These are phyloP conservation scores for Microplitis demolitor DNA, from an alignment of 1,140 invertebrate species.

Conservation along the genomic window DNA sequence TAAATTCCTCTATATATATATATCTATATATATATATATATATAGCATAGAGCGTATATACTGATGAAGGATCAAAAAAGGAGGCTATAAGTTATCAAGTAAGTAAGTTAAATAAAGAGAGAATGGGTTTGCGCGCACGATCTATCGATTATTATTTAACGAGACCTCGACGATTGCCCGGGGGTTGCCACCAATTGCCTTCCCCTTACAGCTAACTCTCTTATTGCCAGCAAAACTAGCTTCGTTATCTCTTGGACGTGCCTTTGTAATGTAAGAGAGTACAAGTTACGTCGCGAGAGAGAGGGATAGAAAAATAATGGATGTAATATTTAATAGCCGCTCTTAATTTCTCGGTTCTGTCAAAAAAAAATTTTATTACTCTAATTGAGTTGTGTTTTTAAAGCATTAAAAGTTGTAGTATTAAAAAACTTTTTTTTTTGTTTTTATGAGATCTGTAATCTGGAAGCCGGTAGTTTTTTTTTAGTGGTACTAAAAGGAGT, in stretches of 20 bases:
- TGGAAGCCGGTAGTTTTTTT: too few relatives aligned
- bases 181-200: slow-evolving; percentile 16
- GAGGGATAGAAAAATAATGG: not conserved
- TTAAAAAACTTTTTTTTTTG: too few relatives aligned
- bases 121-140: slow-evolving; percentile 2
- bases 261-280: not conserved
- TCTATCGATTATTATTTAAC: slow-evolving; percentile 27
- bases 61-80: too few relatives aligned
- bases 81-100: too few relatives aligned
- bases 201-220: slow-evolving; percentile 16
- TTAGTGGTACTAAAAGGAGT: too few relatives aligned
- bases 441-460: too few relatives aligned
- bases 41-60: not conserved
- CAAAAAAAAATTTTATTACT: too few relatives aligned
- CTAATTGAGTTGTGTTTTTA: too few relatives aligned
- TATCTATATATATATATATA: too few relatives aligned
- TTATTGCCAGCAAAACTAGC: not conserved
- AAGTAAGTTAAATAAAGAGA: not conserved
- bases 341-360: too few relatives aligned
- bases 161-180: slow-evolving; percentile 16
- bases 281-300: not conserved
- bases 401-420: too few relatives aligned
- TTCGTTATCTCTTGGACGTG: slow-evolving; percentile 19
- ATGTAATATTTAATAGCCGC: not conserved
- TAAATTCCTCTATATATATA: not conserved